These are phyloP conservation scores for Hirundichthys speculiger DNA, from an alignment of 2,113 vertebrate genomes.

Conservation along the genomic window DNA sequence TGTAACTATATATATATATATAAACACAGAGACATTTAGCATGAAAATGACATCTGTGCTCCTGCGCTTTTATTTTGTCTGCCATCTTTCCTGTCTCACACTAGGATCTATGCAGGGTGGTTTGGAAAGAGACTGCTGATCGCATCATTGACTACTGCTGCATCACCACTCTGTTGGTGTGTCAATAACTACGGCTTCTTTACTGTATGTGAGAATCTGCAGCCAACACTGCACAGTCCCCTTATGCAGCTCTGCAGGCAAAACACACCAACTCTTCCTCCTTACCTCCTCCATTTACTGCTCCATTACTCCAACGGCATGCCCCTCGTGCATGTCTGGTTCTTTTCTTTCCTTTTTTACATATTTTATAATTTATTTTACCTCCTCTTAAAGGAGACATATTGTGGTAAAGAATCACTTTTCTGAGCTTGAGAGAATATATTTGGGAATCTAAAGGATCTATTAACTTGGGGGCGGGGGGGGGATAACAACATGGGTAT, in stretches of 20 bases:
- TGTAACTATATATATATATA: neutral
- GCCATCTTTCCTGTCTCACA: neutral
- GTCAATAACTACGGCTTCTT: slow-evolving; percentile 29
- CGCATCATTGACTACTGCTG: slow-evolving; percentile 54
- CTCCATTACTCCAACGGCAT: neutral
- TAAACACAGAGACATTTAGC: neutral
- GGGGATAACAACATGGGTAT: too few species aligned
- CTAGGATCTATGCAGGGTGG: neutral
- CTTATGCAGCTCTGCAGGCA: slow-evolving; percentile 30
- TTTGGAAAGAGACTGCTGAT: slow-evolving; percentile 47
- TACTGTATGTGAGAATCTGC: slow-evolving; percentile 14
- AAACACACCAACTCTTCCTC: neutral
- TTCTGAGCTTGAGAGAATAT: too few species aligned
- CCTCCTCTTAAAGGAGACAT: neutral
- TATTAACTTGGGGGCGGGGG: too few species aligned
- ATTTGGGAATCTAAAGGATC: too few species aligned
- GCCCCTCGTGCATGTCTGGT: neutral
- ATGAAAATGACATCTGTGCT: neutral
- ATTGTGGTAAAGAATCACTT: too few species aligned
- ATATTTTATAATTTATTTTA: neutral
- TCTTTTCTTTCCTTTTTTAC: neutral
- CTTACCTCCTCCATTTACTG: neutral
- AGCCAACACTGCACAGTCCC: slow-evolving; percentile 36
- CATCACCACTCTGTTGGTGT: slow-evolving; percentile 24
- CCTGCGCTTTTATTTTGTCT: neutral